Base-by-base conservation (phyloP, 2,888 invertebrate genomes). In the Empis livida region DNA sequence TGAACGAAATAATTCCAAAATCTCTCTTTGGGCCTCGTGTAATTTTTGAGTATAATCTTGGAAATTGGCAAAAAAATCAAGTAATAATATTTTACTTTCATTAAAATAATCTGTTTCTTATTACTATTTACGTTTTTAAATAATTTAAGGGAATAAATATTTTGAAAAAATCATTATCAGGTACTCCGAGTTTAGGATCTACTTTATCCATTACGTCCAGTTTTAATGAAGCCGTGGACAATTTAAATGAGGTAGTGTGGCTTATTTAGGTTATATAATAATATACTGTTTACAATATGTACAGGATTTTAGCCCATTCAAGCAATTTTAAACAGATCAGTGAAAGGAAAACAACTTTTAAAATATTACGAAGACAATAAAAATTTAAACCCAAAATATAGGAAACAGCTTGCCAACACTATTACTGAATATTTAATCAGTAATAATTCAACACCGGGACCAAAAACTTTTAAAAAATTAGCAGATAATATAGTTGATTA, bases 1-100 rank as follows among this genome's bases (percentile, higher is more conserved):
- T 45, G n/a, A 39, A 39, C 23, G 31, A 15, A 13, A 23, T 45
- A n/a, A 4, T 45, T 17, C 40, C 45, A 5, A 45, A 45, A 39
- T 27, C 31, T 14, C 40, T 45, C 14, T 39, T 23, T 45, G 45
- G 45, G 20, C 13, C 23, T 11, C 39, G 40, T n/a, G 45, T 45
- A 23, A 45, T 45, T 40, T 45, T 45, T 45, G 31, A 45, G 39
- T 23, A 40, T 27, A 20, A 45, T 40, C 30, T 45, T 14, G 40
- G 20, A 40, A n/a, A 23, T 20, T 45, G 40, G 45, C 45, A 45
- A 45, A 38, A 39, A 39, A 15, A 27, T 23, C 38, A 45, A 14
- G 41, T 45, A 39, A 40, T 44, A 37, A 10, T 20, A 16, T 32
- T 44, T 32, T 44, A 20, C 20, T 20, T 20, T 5, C 20, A 20